Base-by-base conservation (phyloP, 1,140 invertebrate species). In the Orchestia grillus region DNA sequence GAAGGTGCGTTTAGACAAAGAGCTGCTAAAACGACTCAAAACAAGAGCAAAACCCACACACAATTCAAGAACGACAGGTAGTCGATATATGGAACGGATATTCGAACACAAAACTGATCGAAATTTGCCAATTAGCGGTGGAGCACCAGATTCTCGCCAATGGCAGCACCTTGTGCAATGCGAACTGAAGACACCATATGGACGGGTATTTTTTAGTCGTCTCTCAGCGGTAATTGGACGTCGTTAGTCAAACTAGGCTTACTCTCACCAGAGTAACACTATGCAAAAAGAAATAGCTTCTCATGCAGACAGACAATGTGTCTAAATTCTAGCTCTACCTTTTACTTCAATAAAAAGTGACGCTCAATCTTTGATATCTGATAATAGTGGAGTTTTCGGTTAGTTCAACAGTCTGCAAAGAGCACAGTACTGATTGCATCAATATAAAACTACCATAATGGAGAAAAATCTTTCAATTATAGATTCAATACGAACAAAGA, bases 211-310 rank as follows among this genome's bases (percentile, higher is more conserved):
- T 94, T 94, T 94, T 94, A 8, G 44, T 23, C 44, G 44, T 19
- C 15, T 91, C 4, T 44, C 88, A 0, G 92, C 6, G 44, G 92
- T 45, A 94, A 94, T 94, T 94, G 92, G 92, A 15, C 1, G 92
- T 94, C 44, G 92, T 94, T 94, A 94, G 92, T 94, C 44, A 94
- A 91, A 91, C 88, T 19, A 91, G 88, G 28, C 88, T 44, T 4
- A 47, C 92, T 47, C 90, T 40, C n/a, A 8, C 19, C 43, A 47
- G 44, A 15, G 43, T 94, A 94, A 45, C 44, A 92, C 90, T 92
- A 47, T 94, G 44, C 92, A 47, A 94, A 94, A 47, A 19, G 90
- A 44, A 94, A 45, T 47, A 11, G 11, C 92, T 94, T 47, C 92
- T 44, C 36, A n/a, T 94, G 88, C 15, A 77, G 62, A 36, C 62